phyloP scores from a whole-genome alignment of 2,888 invertebrate genomes.

The Punctoribates punctum region DNA sequence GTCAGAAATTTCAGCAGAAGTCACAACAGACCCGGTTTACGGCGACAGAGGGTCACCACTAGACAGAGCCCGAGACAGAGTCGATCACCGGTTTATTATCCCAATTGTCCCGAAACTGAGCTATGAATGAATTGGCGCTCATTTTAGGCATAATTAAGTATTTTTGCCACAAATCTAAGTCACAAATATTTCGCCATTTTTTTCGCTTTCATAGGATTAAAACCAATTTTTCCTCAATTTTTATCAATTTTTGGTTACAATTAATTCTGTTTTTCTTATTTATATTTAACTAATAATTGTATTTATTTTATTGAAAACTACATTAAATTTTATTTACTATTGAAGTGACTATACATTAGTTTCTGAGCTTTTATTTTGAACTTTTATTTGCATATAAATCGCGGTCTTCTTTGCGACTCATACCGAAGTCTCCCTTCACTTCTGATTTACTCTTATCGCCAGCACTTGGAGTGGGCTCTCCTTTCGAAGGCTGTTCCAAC shows the following conservation, averaged over 20 bases:
- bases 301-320: neutral
- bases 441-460: neutral
- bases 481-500: neutral
- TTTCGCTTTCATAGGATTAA: too few relatives aligned
- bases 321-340: neutral
- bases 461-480: neutral
- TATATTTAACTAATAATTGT: too few relatives aligned
- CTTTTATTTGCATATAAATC: conserved; percentile 31
- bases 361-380: neutral
- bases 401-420: neutral
- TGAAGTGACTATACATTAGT: neutral
- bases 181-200: too few relatives aligned
- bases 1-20: neutral
- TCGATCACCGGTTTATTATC: neutral
- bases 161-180: too few relatives aligned
- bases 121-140: too few relatives aligned
- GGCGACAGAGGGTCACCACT: too few relatives aligned
- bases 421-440: conserved; percentile 15
- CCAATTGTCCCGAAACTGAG: too few relatives aligned
- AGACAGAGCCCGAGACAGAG: too few relatives aligned
- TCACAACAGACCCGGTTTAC: neutral
- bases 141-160: too few relatives aligned
- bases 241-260: too few relatives aligned
- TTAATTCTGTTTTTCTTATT: too few relatives aligned
- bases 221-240: too few relatives aligned